These are phyloP conservation scores for Bujurquina vittata DNA, from an alignment of 2,113 vertebrate species.

Conservation along the genomic window DNA sequence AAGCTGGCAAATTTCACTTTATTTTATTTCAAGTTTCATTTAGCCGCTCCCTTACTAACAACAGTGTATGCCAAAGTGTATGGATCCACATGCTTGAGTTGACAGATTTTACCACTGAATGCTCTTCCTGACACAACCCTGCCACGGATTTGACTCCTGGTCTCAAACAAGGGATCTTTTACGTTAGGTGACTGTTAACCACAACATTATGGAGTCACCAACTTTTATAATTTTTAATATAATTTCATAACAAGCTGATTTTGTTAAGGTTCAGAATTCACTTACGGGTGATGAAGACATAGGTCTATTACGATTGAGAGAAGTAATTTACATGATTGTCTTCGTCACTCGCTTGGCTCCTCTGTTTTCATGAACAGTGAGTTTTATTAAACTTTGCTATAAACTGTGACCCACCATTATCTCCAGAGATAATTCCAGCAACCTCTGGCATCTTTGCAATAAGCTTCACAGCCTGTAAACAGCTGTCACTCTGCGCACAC, in stretches of 20 bases:
- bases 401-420: not conserved
- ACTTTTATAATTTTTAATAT: not conserved
- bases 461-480: not conserved
- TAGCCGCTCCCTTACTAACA: not conserved
- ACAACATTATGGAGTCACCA: not conserved
- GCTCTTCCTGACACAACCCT: not conserved
- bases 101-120: not conserved
- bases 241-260: not conserved
- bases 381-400: not conserved
- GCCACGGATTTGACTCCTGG: not conserved
- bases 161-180: not conserved
- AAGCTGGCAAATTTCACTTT: not conserved
- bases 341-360: fast-evolving
- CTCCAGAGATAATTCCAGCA: not conserved
- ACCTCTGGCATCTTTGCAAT: not conserved
- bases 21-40: not conserved
- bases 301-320: not conserved
- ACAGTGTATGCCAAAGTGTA: too few species aligned
- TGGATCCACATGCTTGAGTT: not conserved
- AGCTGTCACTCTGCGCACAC: not conserved
- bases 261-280: not conserved
- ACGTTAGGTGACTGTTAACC: not conserved
- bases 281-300: not conserved
- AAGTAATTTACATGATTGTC: fast-evolving
- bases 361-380: fast-evolving